A percentile compares a stretch with the other conserved stretches of the same genome.
phyloP scores from a whole-genome alignment of 2,113 vertebrate genomes.

The Hippocampus mohnikei region DNA sequence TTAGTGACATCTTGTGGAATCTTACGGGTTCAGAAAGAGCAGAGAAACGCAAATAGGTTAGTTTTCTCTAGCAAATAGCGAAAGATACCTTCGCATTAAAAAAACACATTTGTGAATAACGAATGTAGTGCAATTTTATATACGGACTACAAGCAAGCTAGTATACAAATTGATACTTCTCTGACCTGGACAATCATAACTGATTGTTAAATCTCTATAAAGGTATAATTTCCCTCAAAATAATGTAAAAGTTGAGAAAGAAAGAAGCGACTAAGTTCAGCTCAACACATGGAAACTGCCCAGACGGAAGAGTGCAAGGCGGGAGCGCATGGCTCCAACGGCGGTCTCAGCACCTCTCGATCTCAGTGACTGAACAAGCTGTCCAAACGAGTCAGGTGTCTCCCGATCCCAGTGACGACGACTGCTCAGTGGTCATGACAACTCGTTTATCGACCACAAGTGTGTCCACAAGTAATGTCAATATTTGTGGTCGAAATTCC shows the following conservation, averaged over 20 bases:
- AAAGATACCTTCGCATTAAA: neutral
- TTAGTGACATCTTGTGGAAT: no score
- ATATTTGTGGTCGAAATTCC: neutral
- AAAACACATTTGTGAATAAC: neutral
- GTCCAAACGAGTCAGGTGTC: neutral
- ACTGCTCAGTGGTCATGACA: neutral
- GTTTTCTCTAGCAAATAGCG: neutral
- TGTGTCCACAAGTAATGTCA: neutral
- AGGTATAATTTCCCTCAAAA: neutral
- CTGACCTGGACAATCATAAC: neutral
- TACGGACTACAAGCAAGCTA: no score
- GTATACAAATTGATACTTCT: neutral
- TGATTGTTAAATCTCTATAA: neutral
- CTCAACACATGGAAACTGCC: neutral
- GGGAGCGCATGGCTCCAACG: constrained; percentile 3
- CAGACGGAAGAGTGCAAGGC: neutral
- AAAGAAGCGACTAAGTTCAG: neutral
- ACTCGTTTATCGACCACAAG: neutral
- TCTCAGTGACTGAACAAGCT: neutral
- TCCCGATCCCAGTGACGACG: neutral
- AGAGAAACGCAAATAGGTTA: neutral
- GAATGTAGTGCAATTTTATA: no score
- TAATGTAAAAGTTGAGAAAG: neutral
- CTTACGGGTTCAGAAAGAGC: neutral
- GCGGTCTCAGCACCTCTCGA: neutral